phyloP scores from a whole-genome alignment of 2,888 invertebrate genomes.

The Theretra japonica region DNA sequence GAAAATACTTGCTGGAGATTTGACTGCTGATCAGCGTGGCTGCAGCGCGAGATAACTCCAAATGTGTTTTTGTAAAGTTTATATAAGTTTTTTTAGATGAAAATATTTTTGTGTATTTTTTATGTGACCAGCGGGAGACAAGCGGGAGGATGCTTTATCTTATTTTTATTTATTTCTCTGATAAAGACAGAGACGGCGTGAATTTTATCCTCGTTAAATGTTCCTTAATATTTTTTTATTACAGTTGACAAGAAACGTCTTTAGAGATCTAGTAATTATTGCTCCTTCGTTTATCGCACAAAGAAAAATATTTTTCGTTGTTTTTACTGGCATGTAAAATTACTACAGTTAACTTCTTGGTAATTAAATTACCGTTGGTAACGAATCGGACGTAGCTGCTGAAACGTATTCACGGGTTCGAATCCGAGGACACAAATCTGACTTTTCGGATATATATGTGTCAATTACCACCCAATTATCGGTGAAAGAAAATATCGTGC shows the following conservation, averaged over 20 bases:
- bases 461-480: no score
- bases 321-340: no score
- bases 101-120: conserved; percentile 8
- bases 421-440: no score
- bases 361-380: no score
- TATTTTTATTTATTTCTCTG: conserved; percentile 1
- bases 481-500: no score
- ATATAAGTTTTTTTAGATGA: conserved; percentile 21
- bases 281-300: neutral
- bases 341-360: no score
- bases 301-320: no score
- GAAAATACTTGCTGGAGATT: conserved; percentile 66
- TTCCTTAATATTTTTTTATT: neutral
- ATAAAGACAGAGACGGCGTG: neutral
- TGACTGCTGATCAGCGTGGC: conserved; percentile 56
- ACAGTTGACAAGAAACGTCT: neutral
- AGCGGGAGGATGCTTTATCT: neutral
- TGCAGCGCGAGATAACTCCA: conserved; percentile 32
- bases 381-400: no score
- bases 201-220: neutral
- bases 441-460: no score
- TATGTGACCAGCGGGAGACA: conserved; percentile 11
- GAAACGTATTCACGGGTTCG: no score
- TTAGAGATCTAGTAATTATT: neutral
- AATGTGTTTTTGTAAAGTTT: conserved; percentile 27